These are phyloP conservation scores for Phataginus tetradactyla DNA, from an alignment of 2,797 vertebrate species.

Conservation along the genomic window DNA sequence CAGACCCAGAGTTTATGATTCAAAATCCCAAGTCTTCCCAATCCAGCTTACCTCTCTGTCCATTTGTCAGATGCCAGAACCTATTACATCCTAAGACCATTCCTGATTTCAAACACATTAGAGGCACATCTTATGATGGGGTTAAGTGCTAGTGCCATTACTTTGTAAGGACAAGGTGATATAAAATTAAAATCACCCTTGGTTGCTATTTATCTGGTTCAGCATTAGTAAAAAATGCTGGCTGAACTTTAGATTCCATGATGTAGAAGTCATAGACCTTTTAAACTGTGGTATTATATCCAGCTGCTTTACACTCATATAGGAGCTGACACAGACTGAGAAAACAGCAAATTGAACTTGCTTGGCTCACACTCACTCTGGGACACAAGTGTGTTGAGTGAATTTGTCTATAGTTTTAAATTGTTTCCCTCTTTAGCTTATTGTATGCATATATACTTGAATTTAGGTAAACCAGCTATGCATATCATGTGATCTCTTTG, in stretches of 20 bases:
- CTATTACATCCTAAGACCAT: neutral
- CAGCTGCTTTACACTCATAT: neutral
- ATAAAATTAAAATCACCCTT: neutral
- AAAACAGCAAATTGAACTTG: neutral
- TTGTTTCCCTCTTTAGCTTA: neutral
- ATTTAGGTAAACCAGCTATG: neutral
- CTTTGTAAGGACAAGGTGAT: neutral
- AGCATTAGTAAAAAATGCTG: neutral
- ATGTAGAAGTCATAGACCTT: neutral
- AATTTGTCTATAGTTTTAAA: neutral
- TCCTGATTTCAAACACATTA: neutral
- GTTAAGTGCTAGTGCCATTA: neutral
- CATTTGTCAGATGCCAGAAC: neutral
- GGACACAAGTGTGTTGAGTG: neutral
- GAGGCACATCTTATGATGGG: neutral
- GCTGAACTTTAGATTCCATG: neutral
- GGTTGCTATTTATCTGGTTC: neutral
- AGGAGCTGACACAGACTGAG: neutral
- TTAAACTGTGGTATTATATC: neutral
- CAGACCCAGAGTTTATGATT: neutral
- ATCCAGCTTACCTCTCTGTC: neutral
- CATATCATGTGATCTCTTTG: neutral
- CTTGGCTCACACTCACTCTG: neutral
- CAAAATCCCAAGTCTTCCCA: neutral
- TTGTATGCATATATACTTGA: neutral